Conservation (phyloP, 2,797 vertebrate species). For the Smutsia gigantea region DNA sequence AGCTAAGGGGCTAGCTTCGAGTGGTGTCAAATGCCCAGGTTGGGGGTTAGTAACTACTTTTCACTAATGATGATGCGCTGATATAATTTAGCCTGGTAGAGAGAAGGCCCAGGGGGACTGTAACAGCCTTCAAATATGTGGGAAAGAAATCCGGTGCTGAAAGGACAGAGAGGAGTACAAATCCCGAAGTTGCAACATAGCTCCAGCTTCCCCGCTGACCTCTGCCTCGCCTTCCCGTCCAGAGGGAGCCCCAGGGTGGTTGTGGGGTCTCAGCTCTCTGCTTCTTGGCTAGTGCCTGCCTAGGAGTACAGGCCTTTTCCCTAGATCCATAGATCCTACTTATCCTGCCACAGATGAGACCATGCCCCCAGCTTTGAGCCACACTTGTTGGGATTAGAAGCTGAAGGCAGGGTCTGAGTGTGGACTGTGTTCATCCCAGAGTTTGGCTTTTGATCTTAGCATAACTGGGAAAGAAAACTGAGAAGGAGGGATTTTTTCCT, state of each 20-base stretch:
- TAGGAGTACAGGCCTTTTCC: not conserved
- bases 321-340: not conserved
- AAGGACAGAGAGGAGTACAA: not conserved
- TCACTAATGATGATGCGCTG: not conserved
- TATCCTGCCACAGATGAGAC: not conserved
- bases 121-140: not conserved
- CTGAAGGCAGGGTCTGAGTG: not conserved
- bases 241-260: not conserved
- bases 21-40: not conserved
- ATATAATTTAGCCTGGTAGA: not conserved
- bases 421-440: not conserved
- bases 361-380: not conserved
- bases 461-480: not conserved
- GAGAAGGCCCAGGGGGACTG: not conserved
- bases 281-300: not conserved
- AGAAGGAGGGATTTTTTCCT: not conserved
- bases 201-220: not conserved
- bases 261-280: constrained; percentile 19
- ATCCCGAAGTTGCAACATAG: not conserved
- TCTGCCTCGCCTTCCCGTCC: not conserved
- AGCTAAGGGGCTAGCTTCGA: not conserved
- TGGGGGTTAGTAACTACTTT: not conserved
- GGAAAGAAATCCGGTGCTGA: not conserved
- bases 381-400: not conserved
- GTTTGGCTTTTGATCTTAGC: not conserved